These are phyloP conservation scores for Scaptodrosophila latifasciaeformis DNA, from an alignment of 2,888 invertebrate genomes.

Conservation along the genomic window DNA sequence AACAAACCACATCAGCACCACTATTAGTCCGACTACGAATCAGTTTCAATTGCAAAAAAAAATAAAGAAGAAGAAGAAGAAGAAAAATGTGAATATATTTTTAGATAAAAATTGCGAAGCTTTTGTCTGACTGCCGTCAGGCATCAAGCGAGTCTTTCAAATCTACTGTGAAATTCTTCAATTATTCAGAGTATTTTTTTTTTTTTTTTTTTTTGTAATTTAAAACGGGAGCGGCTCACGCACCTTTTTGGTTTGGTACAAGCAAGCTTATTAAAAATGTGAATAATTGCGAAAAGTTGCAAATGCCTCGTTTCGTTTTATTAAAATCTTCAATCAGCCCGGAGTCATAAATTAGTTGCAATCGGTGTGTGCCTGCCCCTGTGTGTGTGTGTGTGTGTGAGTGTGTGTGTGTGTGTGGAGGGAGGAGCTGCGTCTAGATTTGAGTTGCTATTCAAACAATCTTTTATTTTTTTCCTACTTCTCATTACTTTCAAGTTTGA, in stretches of 20 bases:
- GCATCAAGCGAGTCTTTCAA: too few relatives aligned
- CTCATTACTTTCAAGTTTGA: not conserved
- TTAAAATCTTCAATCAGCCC: constrained; percentile 54
- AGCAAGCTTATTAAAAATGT: constrained; percentile 41
- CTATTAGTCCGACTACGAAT: constrained; percentile 4
- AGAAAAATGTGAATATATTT: too few relatives aligned
- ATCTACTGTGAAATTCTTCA: constrained; percentile 52
- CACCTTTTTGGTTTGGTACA: constrained; percentile 46
- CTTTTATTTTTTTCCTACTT: not conserved
- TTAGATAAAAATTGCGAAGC: too few relatives aligned
- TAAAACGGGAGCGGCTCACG: constrained; percentile 38
- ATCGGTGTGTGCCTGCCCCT: too few relatives aligned
- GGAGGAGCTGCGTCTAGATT: not conserved
- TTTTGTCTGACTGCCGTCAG: too few relatives aligned
- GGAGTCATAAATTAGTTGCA: constrained; percentile 43
- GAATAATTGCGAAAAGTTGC: constrained; percentile 62
- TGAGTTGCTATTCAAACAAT: not conserved
- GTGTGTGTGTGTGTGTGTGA: not conserved
- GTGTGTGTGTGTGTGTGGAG: too few relatives aligned
- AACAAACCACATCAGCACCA: not conserved
- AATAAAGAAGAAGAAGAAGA: too few relatives aligned
- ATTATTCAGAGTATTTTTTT: too few relatives aligned
- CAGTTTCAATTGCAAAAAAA: too few relatives aligned
- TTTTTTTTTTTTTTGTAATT: constrained; percentile 15
- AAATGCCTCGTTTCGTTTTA: constrained; percentile 46